Base-by-base conservation (phyloP, 1,140 invertebrate species). In the Pectinophora gossypiella region DNA sequence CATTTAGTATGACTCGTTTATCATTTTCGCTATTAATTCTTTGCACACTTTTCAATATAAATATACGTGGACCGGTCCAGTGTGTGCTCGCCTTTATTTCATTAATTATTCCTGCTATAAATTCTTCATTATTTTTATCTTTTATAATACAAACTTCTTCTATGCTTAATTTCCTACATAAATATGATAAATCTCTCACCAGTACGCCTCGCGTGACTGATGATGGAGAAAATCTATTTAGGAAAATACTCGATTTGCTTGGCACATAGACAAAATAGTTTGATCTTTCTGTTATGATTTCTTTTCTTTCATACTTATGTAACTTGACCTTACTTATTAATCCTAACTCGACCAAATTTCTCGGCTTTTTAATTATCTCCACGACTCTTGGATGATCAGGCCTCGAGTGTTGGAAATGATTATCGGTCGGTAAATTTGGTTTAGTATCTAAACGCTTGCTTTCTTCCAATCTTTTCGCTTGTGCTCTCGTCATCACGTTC, bases 1-100 rank as follows among this genome's bases (percentile, higher is more conserved):
- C 62, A 51, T 62, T 68, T 35, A 68, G 35, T 16, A 64, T 64
- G 7, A 64, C 20, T 12, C n/a, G 18, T 38, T 19, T 35, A 21
- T 23, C 57, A 59, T 42, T 53, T 35, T 56, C 20, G 48, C 51
- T 21, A 23, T 44, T 48, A 44, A 23, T 36, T 48, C 32, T 48
- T n/a, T 15, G 5, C 6, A 48, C 15, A 18, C 13, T 13, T 36
- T 48, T 48, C 3, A 38, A 7, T 12, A 48, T 48, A 18, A 19
- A 19, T 5, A 48, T 19, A 5, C 42, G 42, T 21, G 42, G 42
- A 12, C 36, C 36, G 36, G 42, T 20, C 19, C 19, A 20, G 6
- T 20, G 7, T 44, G 7, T 44, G 13, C 19, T 10, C 20, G 5
- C 10, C 9, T 44, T 44, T 44, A 44, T 36, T 9, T 10, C 20